Base-by-base conservation (phyloP, 2,888 invertebrate genomes). In the Mesoligia furuncula region DNA sequence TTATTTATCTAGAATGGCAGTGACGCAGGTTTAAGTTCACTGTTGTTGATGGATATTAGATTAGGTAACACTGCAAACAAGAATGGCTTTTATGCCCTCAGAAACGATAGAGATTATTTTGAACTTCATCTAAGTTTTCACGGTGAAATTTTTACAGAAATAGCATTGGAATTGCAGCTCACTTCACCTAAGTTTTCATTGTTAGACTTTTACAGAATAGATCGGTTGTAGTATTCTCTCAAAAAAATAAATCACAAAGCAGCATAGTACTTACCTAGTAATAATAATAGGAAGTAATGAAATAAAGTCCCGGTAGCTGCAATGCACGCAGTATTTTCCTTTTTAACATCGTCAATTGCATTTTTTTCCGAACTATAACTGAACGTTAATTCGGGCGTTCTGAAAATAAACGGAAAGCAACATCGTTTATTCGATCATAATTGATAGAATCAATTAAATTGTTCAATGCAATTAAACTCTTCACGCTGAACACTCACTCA, bases 251-350 rank as follows among this genome's bases (percentile, higher is more conserved):
- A 64, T 64, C 4, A 71, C 45, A 59, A 72, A 68, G 20, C 24
- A 64, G 7, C n/a, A 15, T 17, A 92, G 20, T 17, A 92, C 93
- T 93, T 85, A 93, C 93, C 92, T 76, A 92, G 80, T 85, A 91
- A 67, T 54, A 87, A 45, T 83, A 93, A 87, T 61, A 90, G 69
- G 11, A 87, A 69, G 73, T 90, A 92, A 80, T 93, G 92, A 66
- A 88, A 51, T 48, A 91, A 79, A 70, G 86, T 87, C 17, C 81
- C 80, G 61, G 77, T 78, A 45, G 85, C 84, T 57, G 66, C 78
- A 48, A 75, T 85, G 84, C 90, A 91, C 3, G 80, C 70, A 67
- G 81, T 84, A 66, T 78, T 79, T 83, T 87, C 81, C 51, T 85
- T 83, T 31, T 75, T 75, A 71, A 80, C 73, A 72, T 81, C 81